phyloP scores from a whole-genome alignment of 2,888 invertebrate genomes.

The Drosophila diplacantha region DNA sequence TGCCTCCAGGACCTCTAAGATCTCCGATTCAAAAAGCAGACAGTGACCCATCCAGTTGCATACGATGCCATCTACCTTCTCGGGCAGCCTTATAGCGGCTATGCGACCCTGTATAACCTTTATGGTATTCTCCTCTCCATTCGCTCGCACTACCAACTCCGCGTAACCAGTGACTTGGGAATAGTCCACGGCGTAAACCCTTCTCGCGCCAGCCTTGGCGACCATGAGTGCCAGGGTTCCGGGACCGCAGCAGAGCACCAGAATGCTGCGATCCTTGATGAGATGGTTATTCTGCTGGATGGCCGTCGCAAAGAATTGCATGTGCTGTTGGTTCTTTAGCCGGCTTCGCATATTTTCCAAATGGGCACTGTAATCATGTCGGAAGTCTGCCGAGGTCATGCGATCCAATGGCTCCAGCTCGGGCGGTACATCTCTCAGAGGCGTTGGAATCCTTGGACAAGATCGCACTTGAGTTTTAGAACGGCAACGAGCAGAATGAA shows the following conservation, averaged over 20 bases:
- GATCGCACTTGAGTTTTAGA: neutral
- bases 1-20: constrained; percentile 96
- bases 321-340: constrained; percentile 54
- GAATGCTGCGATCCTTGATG: constrained; percentile 60
- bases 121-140: constrained; percentile 53
- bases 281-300: constrained; percentile 70
- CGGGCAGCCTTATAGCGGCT: constrained; percentile 55
- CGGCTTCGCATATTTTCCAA: constrained; percentile 51
- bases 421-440: constrained; percentile 32
- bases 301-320: constrained; percentile 54
- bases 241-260: constrained; percentile 68
- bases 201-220: constrained; percentile 66
- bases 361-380: constrained; percentile 63
- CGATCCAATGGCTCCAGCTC: constrained; percentile 52
- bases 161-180: constrained; percentile 69
- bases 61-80: constrained; percentile 89
- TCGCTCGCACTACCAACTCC: constrained; percentile 59
- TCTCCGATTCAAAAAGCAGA: constrained; percentile 97
- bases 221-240: constrained; percentile 70
- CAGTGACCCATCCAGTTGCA: constrained; percentile 87
- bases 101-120: constrained; percentile 66
- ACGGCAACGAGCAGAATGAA: neutral
- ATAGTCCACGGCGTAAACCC: constrained; percentile 69
- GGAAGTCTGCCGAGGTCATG: constrained; percentile 73
- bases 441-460: constrained; percentile 25